Percentiles rank a stretch among this genome's conserved stretches.
These are phyloP conservation scores for Iselma pallidipennis DNA, from an alignment of 2,888 invertebrate genomes.

Conservation along the genomic window DNA sequence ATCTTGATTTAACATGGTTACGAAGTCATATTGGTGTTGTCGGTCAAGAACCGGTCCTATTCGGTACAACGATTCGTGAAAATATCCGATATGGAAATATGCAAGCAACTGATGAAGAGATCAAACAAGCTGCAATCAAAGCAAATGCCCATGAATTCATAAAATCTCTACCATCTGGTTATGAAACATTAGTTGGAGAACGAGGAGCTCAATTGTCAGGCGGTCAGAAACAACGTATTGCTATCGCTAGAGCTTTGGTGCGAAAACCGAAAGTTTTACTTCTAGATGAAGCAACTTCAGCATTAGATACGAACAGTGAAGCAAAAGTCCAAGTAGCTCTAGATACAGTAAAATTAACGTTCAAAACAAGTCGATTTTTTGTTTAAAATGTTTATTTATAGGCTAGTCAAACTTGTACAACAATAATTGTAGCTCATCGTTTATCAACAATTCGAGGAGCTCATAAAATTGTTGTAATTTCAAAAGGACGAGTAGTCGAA, in stretches of 20 bases:
- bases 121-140: constrained; percentile 70
- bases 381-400: constrained; percentile 41
- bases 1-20: constrained; percentile 79
- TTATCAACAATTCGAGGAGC: constrained; percentile 75
- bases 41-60: constrained; percentile 88
- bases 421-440: constrained; percentile 78
- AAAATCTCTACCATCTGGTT: constrained; percentile 73
- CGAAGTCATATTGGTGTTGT: constrained; percentile 84
- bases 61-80: constrained; percentile 80
- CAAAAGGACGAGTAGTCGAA: constrained; percentile 70
- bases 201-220: constrained; percentile 82
- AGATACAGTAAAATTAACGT: constrained; percentile 67
- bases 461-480: constrained; percentile 73
- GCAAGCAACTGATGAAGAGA: constrained; percentile 66
- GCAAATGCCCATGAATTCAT: constrained; percentile 82
- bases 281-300: constrained; percentile 88
- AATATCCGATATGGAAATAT: constrained; percentile 81
- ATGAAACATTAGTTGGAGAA: constrained; percentile 84
- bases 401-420: constrained; percentile 75
- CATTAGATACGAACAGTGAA: constrained; percentile 85
- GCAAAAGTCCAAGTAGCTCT: constrained; percentile 81
- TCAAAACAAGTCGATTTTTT: background rate
- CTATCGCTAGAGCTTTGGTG: constrained; percentile 86
- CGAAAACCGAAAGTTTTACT: constrained; percentile 78
- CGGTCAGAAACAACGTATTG: constrained; percentile 90